Conservation (phyloP, 2,113 vertebrate genomes). For the Colossoma macropomum region DNA sequence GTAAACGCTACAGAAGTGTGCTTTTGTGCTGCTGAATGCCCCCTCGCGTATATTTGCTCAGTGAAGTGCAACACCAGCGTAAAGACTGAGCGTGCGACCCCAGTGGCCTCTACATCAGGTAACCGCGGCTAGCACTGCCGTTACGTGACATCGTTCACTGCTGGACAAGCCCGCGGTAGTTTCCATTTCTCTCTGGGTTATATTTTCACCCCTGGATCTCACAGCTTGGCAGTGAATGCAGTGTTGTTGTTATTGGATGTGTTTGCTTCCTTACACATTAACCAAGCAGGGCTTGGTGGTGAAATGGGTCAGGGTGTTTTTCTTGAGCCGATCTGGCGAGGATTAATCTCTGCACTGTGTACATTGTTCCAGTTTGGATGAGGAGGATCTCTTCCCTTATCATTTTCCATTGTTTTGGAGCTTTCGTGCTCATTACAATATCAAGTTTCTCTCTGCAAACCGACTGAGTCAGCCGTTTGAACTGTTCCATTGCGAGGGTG, state of each 20-base stretch:
- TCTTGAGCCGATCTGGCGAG: neutral
- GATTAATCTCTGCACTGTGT: neutral
- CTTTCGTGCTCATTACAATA: neutral
- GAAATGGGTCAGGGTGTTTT: neutral
- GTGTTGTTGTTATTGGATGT: neutral
- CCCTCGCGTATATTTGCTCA: neutral
- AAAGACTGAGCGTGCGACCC: neutral
- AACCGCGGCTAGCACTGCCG: neutral
- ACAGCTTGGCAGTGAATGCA: neutral
- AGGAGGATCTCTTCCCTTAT: neutral
- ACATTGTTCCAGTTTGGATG: neutral
- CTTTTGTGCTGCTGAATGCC: neutral
- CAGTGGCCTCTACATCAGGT: neutral
- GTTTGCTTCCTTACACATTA: neutral
- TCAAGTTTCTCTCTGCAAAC: neutral
- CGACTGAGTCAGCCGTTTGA: slow-evolving; percentile 29
- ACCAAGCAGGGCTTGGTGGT: neutral
- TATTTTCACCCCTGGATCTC: neutral
- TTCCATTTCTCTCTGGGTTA: neutral
- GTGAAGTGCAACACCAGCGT: neutral
- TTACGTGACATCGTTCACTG: neutral
- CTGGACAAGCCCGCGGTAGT: neutral
- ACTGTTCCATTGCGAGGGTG: slow-evolving; percentile 7
- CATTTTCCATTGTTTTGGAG: neutral
- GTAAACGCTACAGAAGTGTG: neutral